Evolutionary conservation across 2,113 vertebrate species (phyloP), one percentile per base, ranked within the genome.

Genomic region (Phainopepla nitens): DNA sequence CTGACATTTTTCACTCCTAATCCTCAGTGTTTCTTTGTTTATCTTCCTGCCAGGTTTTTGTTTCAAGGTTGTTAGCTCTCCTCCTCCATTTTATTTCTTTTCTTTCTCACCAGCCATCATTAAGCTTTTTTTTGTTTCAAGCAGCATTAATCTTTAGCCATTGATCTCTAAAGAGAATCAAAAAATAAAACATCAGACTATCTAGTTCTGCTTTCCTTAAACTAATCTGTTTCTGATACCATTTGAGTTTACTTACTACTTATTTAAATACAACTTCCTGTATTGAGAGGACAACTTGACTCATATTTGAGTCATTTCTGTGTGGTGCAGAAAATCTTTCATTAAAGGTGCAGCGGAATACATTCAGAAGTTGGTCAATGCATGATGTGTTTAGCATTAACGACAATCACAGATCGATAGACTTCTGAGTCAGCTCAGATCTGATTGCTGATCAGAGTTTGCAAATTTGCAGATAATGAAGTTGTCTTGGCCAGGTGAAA

Each of bases 301-400:
- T 92, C 60, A 57, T 28, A 64, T 51, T 89, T 93, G 70, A 95
- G 83, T 87, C 4, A 89, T 84, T 94, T 92, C 31, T 60, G 10
- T 84, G 57, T 53, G 57, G 35, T 87, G 41, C 23, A 82, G 72
- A 64, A 60, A 50, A 64, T 62, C 4, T 66, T 73, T 81, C 71
- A 78, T 79, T 71, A 56, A 66, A 78, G 20, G 15, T 25, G 36
- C 69, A 69, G 81, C 84, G 45, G 56, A 41, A 87, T 21, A 42
- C 0, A 0, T 82, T 76, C 3, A 5, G 58, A 21, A 45, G 44
- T 56, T 75, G 6, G 0, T 70, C 24, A 5, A 75, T 86, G 73
- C 9, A 27, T 90, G 54, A 60, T 20, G n/a, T 28, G 25, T 70
- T 92, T 62, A 89, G 54, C 80, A 81, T 70, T 89, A 68, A 68